Evolutionary conservation across 2,888 invertebrate species (phyloP).

Genomic region (Pasiphila rectangulata): DNA sequence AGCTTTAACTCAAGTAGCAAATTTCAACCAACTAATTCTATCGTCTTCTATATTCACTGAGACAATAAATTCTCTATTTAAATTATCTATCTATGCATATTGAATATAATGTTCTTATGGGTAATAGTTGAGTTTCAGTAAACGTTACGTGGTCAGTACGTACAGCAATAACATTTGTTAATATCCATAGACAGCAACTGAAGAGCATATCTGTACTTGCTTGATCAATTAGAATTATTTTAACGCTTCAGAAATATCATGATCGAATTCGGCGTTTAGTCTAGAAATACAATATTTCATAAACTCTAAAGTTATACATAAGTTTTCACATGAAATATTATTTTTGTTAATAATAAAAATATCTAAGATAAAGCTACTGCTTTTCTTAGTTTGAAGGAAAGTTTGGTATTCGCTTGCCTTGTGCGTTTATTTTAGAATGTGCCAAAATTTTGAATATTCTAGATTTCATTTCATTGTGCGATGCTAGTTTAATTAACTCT

Average conservation of each 20-base stretch:
- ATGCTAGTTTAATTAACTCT: not conserved
- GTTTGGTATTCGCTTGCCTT: not conserved
- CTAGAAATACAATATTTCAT: no score
- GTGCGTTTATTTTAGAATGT: conserved; percentile 19
- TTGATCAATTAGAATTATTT: no score
- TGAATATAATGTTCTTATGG: not conserved
- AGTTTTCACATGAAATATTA: no score
- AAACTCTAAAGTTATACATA: no score
- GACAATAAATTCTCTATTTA: conserved; percentile 16
- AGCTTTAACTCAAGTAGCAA: conserved; percentile 14
- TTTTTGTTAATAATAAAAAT: not conserved
- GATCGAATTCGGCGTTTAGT: no score
- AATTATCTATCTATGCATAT: conserved; percentile 1
- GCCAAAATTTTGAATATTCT: conserved; percentile 22
- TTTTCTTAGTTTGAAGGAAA: not conserved
- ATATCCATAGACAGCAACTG: not conserved
- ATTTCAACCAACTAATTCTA: conserved; percentile 11
- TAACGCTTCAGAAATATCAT: no score
- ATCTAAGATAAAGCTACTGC: not conserved
- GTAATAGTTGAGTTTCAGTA: conserved; percentile 9
- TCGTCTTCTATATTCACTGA: conserved; percentile 19
- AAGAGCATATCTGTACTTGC: conserved; percentile 1
- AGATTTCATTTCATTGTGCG: no score
- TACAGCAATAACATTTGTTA: conserved; percentile 15
- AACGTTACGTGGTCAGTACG: conserved; percentile 4